Base-by-base conservation (phyloP, 2,797 vertebrate genomes). In the Silurus lanzhouensis region DNA sequence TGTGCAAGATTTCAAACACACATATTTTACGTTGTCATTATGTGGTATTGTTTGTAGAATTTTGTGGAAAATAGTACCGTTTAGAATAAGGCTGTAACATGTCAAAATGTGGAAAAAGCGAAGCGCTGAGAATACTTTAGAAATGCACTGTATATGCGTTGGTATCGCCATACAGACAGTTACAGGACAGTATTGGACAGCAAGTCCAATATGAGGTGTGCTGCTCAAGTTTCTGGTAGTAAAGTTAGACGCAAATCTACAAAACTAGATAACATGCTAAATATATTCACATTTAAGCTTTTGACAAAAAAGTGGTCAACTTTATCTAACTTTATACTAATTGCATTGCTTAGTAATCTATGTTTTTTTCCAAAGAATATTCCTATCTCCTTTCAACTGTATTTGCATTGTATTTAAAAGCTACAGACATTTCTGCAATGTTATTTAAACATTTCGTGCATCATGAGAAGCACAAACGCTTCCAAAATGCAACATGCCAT, bases 241-340 rank as follows among this genome's bases (percentile, higher is more conserved):
- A 27, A 61, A 44, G 31, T 7, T 44, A 78, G 19, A 38, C 27
- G 5, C 58, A 17, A 70, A 48, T 79, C 9, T 6, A 20, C 38
- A 38, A 38, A 38, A 5, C 38, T 38, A 38, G 38, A 38, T 4
- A 38, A 38, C 6, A 52, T 52, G 8, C n/a, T 71, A 31, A 31
- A 31, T 19, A 48, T 15, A 57, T 57, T 52, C 7, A 31, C 57
- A 48, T 63, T 52, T 19, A 57, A 74, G 58, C 38, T 81, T 8
- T 5, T 48, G 17, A 58, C 31, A 48, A 79, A 52, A 63, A 78
- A 79, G 76, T 63, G 76, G 58, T 79, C 58, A 46, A 31, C 63
- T 55, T 67, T 81, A 81, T 20, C 48, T 67, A 46, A 81, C 79
- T 52, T 55, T 27, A 52, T 67, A 67, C 64, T 83, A 72, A 74